Conservation (phyloP, 1,140 invertebrate genomes). For the Tetramorium parvispinum region DNA sequence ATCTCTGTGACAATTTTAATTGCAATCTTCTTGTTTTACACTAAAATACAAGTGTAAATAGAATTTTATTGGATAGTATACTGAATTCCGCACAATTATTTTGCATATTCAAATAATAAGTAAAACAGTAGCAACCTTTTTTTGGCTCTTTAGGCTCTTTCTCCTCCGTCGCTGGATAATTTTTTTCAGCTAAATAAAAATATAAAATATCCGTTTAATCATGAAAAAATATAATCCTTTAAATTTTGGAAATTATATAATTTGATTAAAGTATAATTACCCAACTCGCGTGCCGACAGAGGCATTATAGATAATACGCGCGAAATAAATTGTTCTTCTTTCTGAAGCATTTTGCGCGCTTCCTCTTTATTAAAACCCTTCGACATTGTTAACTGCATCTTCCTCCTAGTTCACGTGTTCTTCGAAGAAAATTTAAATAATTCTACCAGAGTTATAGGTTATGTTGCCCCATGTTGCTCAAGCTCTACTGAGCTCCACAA, state of each 20-base stretch:
- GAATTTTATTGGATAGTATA: not conserved
- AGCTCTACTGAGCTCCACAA: no score
- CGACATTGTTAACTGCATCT: slow-evolving; percentile 81
- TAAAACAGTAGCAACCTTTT: slow-evolving; percentile 19
- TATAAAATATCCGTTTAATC: not conserved
- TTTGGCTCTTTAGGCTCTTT: not conserved
- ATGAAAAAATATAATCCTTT: not conserved
- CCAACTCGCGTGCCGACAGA: slow-evolving; percentile 77
- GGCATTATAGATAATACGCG: slow-evolving; percentile 83
- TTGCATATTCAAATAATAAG: slow-evolving; percentile 7
- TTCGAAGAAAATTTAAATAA: slow-evolving; percentile 46
- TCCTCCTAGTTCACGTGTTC: slow-evolving; percentile 59
- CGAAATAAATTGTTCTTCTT: slow-evolving; percentile 84
- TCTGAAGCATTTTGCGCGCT: slow-evolving; percentile 76
- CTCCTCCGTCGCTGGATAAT: not conserved
- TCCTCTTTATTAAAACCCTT: slow-evolving; percentile 80
- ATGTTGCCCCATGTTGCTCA: no score
- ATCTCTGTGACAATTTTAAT: not conserved
- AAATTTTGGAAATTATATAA: not conserved
- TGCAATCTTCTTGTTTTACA: not conserved
- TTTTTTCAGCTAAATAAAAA: slow-evolving; percentile 34
- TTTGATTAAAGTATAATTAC: slow-evolving; percentile 66
- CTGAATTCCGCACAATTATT: not conserved
- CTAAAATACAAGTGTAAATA: not conserved
- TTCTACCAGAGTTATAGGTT: not conserved